These are phyloP conservation scores for Hormaphis cornu DNA, from an alignment of 1,140 invertebrate species.

Conservation along the genomic window DNA sequence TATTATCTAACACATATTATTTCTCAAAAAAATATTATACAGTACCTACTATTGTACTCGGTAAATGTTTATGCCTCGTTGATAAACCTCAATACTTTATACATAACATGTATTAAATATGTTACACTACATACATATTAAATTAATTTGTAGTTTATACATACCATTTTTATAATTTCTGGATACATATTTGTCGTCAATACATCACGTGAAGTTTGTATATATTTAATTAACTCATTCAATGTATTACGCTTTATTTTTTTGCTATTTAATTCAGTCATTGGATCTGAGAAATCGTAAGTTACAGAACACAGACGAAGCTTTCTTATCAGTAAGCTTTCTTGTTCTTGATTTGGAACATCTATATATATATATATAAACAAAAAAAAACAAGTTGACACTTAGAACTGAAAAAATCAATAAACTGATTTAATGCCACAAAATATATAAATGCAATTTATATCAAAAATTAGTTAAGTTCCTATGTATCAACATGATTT, in stretches of 20 bases:
- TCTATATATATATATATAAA: conserved; percentile 68
- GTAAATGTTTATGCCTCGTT: too few species aligned
- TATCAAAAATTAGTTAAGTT: too few species aligned
- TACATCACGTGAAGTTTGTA: conserved; percentile 84
- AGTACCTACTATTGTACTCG: too few species aligned
- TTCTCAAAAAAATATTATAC: too few species aligned
- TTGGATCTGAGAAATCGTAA: conserved; percentile 98
- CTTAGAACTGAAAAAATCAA: background rate
- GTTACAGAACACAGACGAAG: conserved; percentile 95
- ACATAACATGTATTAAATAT: too few species aligned
- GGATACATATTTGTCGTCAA: conserved; percentile 95
- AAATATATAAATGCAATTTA: background rate
- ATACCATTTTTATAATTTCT: conserved; percentile 94
- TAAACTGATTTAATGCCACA: background rate
- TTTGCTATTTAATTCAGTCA: conserved; percentile 95
- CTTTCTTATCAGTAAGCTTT: conserved; percentile 95
- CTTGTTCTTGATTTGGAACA: conserved; percentile 85
- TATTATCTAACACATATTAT: too few species aligned
- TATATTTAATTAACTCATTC: conserved; percentile 97
- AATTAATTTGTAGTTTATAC: conserved; percentile 33
- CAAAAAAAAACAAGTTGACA: background rate
- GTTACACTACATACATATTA: too few species aligned
- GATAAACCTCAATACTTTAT: too few species aligned
- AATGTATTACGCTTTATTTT: conserved; percentile 95
- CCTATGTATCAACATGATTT: too few species aligned